These are phyloP conservation scores for Pseudochirops cupreus DNA, from an alignment of 2,797 vertebrate species.

Conservation along the genomic window DNA sequence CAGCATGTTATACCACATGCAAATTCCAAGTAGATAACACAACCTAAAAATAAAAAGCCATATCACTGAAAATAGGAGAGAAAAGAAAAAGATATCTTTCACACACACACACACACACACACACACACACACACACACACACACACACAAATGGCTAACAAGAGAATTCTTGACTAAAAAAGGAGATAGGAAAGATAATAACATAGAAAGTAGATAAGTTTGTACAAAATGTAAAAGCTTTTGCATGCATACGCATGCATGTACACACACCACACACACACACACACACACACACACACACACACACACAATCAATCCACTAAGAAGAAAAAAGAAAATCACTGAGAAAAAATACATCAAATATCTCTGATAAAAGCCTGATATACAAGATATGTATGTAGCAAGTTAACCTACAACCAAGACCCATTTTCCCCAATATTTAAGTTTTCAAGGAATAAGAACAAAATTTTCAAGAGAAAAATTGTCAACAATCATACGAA, in stretches of 20 bases:
- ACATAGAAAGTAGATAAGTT: not conserved
- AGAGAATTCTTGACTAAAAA: not conserved
- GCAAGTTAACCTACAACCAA: not conserved
- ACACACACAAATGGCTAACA: not conserved
- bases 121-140: no score
- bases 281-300: not conserved
- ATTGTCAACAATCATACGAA: not conserved
- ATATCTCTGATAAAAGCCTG: not conserved
- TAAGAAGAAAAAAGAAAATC: not conserved
- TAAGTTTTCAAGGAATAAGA: not conserved
- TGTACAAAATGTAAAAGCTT: not conserved
- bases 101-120: not conserved
- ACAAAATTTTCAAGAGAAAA: not conserved
- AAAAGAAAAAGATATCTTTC: not conserved
- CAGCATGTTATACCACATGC: not conserved
- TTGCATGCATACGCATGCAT: not conserved
- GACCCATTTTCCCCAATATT: not conserved
- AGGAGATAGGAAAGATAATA: not conserved
- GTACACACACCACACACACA: not conserved
- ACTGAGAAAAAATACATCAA: not conserved
- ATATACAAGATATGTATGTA: not conserved
- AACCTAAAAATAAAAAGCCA: not conserved
- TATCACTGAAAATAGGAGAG: not conserved
- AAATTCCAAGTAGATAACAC: not conserved
- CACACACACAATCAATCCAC: not conserved